phyloP scores from a whole-genome alignment of 2,888 invertebrate genomes.

The Trachelus troglodyta region DNA sequence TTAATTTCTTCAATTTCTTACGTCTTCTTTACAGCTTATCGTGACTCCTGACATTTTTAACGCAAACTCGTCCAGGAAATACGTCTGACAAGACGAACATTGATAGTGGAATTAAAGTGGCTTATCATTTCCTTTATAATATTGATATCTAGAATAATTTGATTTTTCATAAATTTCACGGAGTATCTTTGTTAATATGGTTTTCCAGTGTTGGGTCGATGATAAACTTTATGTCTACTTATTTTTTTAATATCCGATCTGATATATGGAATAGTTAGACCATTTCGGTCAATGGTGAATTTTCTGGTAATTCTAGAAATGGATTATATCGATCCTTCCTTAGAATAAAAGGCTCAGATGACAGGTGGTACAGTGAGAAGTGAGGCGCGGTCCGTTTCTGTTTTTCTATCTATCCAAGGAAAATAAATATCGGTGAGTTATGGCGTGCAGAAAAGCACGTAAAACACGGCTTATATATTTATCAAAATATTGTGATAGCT shows the following conservation, averaged over 20 bases:
- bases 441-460: constrained; percentile 47
- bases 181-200: not conserved
- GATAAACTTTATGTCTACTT: not conserved
- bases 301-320: not conserved
- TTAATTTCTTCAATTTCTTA: not conserved
- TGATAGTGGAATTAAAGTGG: not conserved
- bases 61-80: not conserved
- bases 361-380: not conserved
- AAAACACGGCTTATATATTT: constrained; percentile 60
- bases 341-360: constrained; percentile 12
- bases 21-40: not conserved
- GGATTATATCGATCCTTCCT: not conserved
- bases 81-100: not conserved
- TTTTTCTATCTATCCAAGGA: constrained; percentile 53
- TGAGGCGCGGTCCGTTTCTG: constrained; percentile 25
- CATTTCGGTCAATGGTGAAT: not conserved
- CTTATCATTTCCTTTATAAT: not conserved
- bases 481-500: constrained; percentile 64
- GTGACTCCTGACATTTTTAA: not conserved
- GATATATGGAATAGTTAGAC: not conserved
- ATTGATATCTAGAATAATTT: not conserved
- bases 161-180: not conserved
- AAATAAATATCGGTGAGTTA: constrained; percentile 60
- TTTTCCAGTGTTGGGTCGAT: not conserved
- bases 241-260: not conserved